Conservation (phyloP, 2,113 vertebrate genomes). For the Salminus brasiliensis region DNA sequence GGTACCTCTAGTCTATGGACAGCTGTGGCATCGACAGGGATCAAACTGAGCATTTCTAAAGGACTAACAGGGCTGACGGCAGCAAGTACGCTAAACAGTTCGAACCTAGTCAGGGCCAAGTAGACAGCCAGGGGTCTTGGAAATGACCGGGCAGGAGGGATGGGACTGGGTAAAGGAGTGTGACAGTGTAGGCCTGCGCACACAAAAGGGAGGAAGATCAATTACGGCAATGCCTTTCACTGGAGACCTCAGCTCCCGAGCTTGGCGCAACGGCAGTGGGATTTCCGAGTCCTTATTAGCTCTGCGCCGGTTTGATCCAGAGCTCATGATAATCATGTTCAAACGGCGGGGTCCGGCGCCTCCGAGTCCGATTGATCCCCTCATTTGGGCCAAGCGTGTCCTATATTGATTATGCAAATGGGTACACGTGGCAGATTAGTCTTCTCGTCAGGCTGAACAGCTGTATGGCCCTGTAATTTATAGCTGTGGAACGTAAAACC, state of each 20-base stretch:
- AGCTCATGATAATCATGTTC: constrained; percentile 41
- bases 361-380: constrained; percentile 43
- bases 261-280: constrained; percentile 7
- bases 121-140: background rate
- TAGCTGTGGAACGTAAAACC: background rate
- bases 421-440: constrained; percentile 11
- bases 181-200: background rate
- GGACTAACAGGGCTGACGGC: too few species aligned
- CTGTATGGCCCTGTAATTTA: constrained; percentile 7
- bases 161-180: background rate
- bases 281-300: constrained; percentile 24
- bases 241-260: background rate
- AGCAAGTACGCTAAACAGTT: background rate
- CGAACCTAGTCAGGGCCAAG: background rate
- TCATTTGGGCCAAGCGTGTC: constrained; percentile 34
- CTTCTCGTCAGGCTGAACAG: constrained; percentile 24
- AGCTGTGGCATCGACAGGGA: too few species aligned
- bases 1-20: too few species aligned
- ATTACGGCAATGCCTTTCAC: constrained; percentile 9
- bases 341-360: constrained; percentile 11
- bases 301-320: constrained; percentile 4
- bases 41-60: too few species aligned
- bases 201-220: constrained; percentile 22
- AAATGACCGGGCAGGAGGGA: background rate
- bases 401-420: constrained; percentile 41